Percentiles rank a stretch among this genome's conserved stretches.
Conservation (phyloP, 2,797 vertebrate genomes). For the Gorsachius magnificus region DNA sequence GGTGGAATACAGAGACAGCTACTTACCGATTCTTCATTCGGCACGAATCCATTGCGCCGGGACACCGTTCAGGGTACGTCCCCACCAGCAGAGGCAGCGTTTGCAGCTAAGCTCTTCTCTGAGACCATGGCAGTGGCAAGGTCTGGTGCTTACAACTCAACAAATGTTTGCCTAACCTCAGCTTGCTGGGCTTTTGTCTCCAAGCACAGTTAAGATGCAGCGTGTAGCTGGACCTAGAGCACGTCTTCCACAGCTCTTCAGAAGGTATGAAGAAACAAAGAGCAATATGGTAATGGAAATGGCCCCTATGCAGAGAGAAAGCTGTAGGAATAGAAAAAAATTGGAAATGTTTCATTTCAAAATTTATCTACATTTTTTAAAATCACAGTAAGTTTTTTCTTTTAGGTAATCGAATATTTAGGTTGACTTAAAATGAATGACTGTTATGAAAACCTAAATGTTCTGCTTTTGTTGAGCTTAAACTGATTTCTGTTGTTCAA, state of each 20-base stretch:
- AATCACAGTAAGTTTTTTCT: neutral
- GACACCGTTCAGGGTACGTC: neutral
- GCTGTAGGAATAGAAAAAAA: neutral
- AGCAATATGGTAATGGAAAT: neutral
- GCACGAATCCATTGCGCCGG: neutral
- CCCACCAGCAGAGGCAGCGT: neutral
- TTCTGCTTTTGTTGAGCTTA: neutral
- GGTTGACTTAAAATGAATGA: neutral
- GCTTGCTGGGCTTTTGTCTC: neutral
- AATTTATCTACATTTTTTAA: neutral
- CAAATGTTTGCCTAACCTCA: neutral
- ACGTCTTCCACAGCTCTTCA: neutral
- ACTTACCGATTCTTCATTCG: neutral
- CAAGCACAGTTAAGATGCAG: neutral
- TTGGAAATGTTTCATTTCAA: neutral
- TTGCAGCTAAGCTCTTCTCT: neutral
- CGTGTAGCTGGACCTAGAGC: neutral
- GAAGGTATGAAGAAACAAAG: neutral
- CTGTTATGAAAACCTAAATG: neutral
- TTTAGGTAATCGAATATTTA: neutral
- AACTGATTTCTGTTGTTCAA: neutral
- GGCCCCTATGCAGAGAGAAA: neutral
- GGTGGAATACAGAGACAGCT: neutral
- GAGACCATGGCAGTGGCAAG: neutral
- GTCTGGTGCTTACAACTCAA: neutral